Conservation (phyloP, 2,797 vertebrate species). For the Percopsis omiscomaycus region DNA sequence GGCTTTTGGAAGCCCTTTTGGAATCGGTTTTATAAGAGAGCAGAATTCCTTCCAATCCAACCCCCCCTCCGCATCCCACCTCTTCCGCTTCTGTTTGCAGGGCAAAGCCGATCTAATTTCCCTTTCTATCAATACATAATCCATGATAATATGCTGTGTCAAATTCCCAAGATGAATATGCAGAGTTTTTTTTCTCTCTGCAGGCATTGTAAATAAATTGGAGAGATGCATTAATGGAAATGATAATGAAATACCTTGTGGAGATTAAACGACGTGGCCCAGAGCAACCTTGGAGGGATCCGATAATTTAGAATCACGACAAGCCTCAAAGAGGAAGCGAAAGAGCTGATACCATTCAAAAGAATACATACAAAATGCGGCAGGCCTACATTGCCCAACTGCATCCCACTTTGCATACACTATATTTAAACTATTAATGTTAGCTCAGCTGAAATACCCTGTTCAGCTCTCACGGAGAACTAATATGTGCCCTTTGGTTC, state of each 20-base stretch:
- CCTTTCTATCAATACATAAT: slow-evolving; percentile 75
- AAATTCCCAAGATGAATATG: slow-evolving; percentile 75
- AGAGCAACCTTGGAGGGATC: slow-evolving; percentile 54
- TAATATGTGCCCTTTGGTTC: no score
- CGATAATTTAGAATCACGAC: slow-evolving; percentile 65
- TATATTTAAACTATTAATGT: slow-evolving; percentile 2
- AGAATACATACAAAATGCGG: not conserved
- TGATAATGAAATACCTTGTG: slow-evolving; percentile 71
- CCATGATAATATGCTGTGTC: slow-evolving; percentile 76
- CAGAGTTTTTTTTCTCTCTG: slow-evolving; percentile 63
- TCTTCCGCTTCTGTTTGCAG: slow-evolving; percentile 55
- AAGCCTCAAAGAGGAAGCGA: slow-evolving; percentile 21
- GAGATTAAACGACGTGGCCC: slow-evolving; percentile 67
- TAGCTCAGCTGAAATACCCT: no score
- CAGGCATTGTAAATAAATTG: slow-evolving; percentile 80
- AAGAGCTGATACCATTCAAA: not conserved
- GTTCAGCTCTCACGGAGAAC: no score
- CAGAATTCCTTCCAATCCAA: slow-evolving; percentile 31
- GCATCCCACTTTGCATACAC: not conserved
- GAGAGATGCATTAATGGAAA: slow-evolving; percentile 73
- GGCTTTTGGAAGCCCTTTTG: slow-evolving; percentile 29
- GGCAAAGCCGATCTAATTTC: slow-evolving; percentile 69
- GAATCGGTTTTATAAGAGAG: slow-evolving; percentile 26
- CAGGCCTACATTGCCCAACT: not conserved
- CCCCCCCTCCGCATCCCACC: not conserved